Evolutionary conservation across 2,888 invertebrate genomes (phyloP).

Genomic region (Calephelis perditalis): DNA sequence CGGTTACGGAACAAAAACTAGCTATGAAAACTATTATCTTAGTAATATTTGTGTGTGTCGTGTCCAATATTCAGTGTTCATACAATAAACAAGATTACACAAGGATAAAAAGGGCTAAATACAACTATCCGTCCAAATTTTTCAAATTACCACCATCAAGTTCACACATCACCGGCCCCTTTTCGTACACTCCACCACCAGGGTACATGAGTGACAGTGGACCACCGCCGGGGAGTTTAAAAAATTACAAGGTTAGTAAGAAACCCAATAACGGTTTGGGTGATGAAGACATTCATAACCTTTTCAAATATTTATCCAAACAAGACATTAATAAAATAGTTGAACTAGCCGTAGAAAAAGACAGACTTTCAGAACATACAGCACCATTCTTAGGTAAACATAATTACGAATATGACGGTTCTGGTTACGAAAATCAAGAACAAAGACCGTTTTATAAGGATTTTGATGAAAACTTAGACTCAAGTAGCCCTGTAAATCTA

Average conservation of each 20-base stretch:
- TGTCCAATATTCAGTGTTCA: constrained; percentile 40
- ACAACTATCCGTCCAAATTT: constrained; percentile 48
- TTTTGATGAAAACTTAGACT: constrained; percentile 6
- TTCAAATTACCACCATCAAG: constrained; percentile 49
- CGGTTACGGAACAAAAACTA: constrained; percentile 9
- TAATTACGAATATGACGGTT: constrained; percentile 1
- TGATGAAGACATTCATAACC: constrained; percentile 56
- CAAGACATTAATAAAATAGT: constrained; percentile 61
- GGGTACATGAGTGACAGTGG: constrained; percentile 39
- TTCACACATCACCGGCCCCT: constrained; percentile 41
- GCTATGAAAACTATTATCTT: constrained; percentile 18
- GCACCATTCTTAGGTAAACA: constrained; percentile 1
- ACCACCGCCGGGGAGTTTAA: constrained; percentile 33
- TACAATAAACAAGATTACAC: constrained; percentile 33
- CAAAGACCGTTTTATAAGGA: constrained; percentile 15
- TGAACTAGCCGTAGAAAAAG: constrained; percentile 42
- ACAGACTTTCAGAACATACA: constrained; percentile 24
- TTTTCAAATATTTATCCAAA: constrained; percentile 59
- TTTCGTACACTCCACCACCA: constrained; percentile 59
- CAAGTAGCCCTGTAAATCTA: background rate
- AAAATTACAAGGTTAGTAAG: constrained; percentile 55
- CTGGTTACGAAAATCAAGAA: constrained; percentile 7
- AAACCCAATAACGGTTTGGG: constrained; percentile 47
- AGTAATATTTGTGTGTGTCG: constrained; percentile 35
- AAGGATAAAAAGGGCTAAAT: constrained; percentile 57